Evolutionary conservation across 2,888 invertebrate genomes (phyloP).

Genomic region (Lucinisca nassula): DNA sequence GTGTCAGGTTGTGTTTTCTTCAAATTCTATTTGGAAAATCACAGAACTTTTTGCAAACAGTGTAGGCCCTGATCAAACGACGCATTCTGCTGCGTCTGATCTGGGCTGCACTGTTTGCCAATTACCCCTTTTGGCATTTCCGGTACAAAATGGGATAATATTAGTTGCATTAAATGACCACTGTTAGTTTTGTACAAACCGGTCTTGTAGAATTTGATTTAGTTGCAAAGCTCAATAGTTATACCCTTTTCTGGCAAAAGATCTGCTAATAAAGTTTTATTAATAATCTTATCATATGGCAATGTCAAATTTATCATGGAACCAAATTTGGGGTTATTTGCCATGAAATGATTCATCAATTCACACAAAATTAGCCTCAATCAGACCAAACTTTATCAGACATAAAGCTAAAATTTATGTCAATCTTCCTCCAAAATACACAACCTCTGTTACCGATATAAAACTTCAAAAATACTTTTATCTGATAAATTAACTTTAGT

Average conservation of each 20-base stretch:
- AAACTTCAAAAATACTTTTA: conserved; percentile 13
- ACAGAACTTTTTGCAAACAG: too few species aligned
- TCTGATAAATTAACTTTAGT: conserved; percentile 6
- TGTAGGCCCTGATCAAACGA: too few species aligned
- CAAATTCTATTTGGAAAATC: too few species aligned
- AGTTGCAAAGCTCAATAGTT: too few species aligned
- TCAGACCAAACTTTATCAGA: background rate
- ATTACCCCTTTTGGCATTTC: too few species aligned
- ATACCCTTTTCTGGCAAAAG: background rate
- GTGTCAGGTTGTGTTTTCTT: too few species aligned
- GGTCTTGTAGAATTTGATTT: too few species aligned
- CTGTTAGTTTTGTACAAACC: too few species aligned
- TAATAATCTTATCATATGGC: background rate
- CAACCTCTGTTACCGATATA: background rate
- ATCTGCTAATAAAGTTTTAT: background rate
- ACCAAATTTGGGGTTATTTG: background rate
- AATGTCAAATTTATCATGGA: background rate
- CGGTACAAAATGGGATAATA: too few species aligned
- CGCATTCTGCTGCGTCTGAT: too few species aligned
- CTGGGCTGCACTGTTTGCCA: too few species aligned
- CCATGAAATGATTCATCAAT: background rate
- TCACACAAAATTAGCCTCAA: background rate
- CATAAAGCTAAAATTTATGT: conserved; percentile 5
- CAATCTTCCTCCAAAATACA: background rate
- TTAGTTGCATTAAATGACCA: too few species aligned